Evolutionary conservation across 2,888 invertebrate species (phyloP), one percentile per base, ranked within the genome.

Genomic region (Trachelus iudaicus): DNA sequence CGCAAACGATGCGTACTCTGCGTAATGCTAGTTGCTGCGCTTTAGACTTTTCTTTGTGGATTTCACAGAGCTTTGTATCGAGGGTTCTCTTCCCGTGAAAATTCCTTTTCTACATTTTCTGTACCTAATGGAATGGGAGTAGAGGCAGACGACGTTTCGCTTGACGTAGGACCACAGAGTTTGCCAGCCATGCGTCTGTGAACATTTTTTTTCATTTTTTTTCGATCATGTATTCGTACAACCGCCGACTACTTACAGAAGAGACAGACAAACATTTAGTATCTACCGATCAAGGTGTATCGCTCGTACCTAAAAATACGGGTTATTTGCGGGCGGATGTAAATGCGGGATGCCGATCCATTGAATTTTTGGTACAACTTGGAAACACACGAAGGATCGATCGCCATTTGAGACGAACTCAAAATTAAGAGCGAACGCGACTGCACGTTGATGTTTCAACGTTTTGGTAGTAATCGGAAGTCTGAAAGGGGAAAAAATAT

Each of bases 171-270:
- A 91, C 90, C 90, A 91, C 89, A 85, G 91, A 91, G 90, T 91
- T 91, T 89, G 91, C 91, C 91, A 91, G 91, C 91, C 91, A 91
- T 90, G 91, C 91, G 91, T 91, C 91, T 91, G 91, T 91, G 91
- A 91, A 91, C 91, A 91, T 90, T 90, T 89, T 79, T 83, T 89
- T 85, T 90, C 89, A 89, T 79, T 83, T 89, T 85, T 40, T 90
- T 90, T 88, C 89, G 84, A 85, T 88, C 87, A 89, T 69, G 69
- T 30, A 30, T 33, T 69, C 30, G 13, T 33, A 33, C 6, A 40
- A 15, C 40, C 15, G 40, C 40, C 40, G 40, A 40, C 40, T 40
- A 40, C 15, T 40, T 40, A 40, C 0, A 40, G 40, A 15, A 87
- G 84, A 85, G 82, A 81, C 81, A 79, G 83, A 75, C 78, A 71